A percentile compares a stretch with the other conserved stretches of the same genome.
phyloP scores from a whole-genome alignment of 2,888 invertebrate species.

The Lordiphosa fenestrarum region DNA sequence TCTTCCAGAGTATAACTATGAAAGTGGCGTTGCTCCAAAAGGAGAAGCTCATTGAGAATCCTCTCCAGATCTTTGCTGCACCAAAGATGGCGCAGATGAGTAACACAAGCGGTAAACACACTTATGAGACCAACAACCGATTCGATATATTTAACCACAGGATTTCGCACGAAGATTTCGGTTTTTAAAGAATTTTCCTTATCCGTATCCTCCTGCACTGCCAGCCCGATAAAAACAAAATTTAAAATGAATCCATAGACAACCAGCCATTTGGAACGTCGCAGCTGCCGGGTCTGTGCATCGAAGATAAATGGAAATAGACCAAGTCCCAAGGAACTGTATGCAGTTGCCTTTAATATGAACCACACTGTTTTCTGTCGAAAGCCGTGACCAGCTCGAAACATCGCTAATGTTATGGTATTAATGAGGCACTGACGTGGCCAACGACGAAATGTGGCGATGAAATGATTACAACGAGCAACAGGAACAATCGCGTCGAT shows the following conservation, averaged over 20 bases:
- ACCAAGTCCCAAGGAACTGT: constrained; percentile 10
- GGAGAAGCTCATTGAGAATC: constrained; percentile 22
- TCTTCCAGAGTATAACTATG: background rate
- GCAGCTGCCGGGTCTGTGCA: background rate
- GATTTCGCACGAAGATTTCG: constrained; percentile 19
- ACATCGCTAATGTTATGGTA: background rate
- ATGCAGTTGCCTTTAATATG: background rate
- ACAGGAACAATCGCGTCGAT: too few relatives aligned
- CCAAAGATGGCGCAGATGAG: constrained; percentile 2
- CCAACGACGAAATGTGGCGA: too few relatives aligned
- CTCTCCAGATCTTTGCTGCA: constrained; percentile 6
- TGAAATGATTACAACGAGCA: too few relatives aligned
- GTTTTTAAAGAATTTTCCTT: background rate
- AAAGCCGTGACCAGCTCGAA: background rate
- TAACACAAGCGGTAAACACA: background rate
- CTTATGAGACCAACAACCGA: background rate
- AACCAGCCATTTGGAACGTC: constrained; percentile 17
- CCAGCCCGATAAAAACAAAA: background rate
- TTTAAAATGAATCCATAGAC: constrained; percentile 16
- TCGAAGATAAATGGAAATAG: constrained; percentile 5
- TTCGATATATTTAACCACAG: constrained; percentile 1
- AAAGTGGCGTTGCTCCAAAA: constrained; percentile 5
- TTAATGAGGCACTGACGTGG: background rate
- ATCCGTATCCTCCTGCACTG: background rate
- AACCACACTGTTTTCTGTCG: constrained; percentile 3